Percentiles rank a stretch among this genome's conserved stretches.
Conservation (phyloP, 2,113 vertebrate species). For the Axis porcinus region DNA sequence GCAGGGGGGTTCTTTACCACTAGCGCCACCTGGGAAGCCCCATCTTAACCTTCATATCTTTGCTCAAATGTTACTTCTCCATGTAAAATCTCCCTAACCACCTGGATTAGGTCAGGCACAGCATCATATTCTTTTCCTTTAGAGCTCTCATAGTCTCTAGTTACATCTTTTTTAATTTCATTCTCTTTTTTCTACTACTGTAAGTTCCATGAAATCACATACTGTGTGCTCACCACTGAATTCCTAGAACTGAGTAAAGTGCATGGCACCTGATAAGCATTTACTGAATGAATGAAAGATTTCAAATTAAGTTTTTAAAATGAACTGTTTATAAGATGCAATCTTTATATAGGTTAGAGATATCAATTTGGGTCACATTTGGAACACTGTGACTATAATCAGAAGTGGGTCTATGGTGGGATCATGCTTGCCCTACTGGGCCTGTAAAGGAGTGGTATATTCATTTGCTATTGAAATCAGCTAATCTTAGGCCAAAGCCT, state of each 20-base stretch:
- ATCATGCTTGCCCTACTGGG: neutral
- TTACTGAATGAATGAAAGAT: neutral
- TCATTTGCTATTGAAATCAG: neutral
- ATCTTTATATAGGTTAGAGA: neutral
- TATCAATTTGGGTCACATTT: neutral
- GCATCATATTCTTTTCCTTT: neutral
- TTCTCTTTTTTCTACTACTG: neutral
- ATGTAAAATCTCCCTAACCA: neutral
- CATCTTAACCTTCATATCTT: neutral
- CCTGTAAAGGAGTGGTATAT: neutral
- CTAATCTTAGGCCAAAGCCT: neutral
- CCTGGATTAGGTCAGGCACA: neutral
- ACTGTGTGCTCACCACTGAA: neutral
- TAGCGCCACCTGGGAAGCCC: neutral
- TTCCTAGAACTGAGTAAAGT: neutral
- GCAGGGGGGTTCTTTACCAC: neutral
- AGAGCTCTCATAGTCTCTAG: neutral
- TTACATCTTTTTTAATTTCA: neutral
- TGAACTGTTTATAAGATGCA: neutral
- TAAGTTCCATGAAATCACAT: neutral
- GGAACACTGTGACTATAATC: neutral
- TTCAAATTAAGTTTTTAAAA: slow-evolving; percentile 11
- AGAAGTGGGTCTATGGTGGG: neutral
- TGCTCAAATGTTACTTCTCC: neutral
- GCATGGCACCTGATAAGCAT: neutral